Evolutionary conservation across 2,797 vertebrate genomes (phyloP), one percentile per base, ranked within the genome.

Genomic region (Pipistrellus pipistrellus): DNA sequence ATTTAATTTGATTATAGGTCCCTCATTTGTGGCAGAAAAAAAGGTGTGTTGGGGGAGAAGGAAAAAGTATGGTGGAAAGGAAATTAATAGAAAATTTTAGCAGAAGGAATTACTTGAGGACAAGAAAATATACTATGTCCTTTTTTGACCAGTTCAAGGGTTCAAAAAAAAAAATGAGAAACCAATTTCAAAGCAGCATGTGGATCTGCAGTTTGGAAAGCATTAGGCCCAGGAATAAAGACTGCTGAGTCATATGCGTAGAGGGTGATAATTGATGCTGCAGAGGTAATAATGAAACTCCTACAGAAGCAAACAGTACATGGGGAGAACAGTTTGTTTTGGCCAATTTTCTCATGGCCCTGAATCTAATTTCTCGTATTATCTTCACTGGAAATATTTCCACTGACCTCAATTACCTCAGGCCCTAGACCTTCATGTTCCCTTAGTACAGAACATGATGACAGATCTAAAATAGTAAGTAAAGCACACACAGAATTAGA

Each of bases 181-280:
- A 86, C 68, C 93, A 75, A 86, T 89, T 89, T 87, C 75, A 89
- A 90, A 95, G 72, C 72, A 85, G 72, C 44, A 59, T 18, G 20
- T 73, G 59, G 11, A 46, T 30, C 2, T 62, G 8, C 18, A 86
- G 13, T 73, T 64, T 41, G 66, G 13, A 81, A 85, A 95, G 41
- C 48, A 93, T 84, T 80, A 55, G 44, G 44, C 25, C 17, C 53
- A 57, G 25, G 71, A 75, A 81, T 25, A 76, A 2, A 91, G 71
- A 51, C 1, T 15, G 23, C 32, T 69, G 48, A 72, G 38, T 81
- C 87, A 51, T 62, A 30, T 91, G 25, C 23, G 85, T 82, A 77
- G 66, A 51, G 68, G 15, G 85, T 82, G 68, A 64, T 89, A 95
- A 89, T 3, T 85, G 71, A 62, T 64, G 25, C 38, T 30, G 14